A percentile compares a stretch with the other conserved stretches of the same genome.
Evolutionary conservation across 2,888 invertebrate species (phyloP).

Genomic region (Invenusta paracnida): DNA sequence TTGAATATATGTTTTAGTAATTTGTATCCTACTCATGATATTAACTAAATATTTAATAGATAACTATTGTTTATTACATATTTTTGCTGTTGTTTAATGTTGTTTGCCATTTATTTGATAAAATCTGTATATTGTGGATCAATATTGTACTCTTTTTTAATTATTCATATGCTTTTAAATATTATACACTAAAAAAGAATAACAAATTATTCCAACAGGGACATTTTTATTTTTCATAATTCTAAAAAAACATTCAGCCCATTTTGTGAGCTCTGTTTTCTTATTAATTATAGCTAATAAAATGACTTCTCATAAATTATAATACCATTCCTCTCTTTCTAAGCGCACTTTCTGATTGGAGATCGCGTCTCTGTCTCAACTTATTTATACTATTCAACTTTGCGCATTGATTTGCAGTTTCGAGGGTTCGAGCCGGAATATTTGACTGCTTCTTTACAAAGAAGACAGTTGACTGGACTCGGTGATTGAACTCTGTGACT

Average conservation of each 20-base stretch:
- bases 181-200: not conserved
- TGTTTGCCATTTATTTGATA: not conserved
- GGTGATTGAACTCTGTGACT: too few relatives aligned
- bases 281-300: too few relatives aligned
- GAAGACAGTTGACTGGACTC: too few relatives aligned
- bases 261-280: not conserved
- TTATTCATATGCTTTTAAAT: not conserved
- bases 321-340: too few relatives aligned
- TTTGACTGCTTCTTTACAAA: too few relatives aligned
- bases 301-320: too few relatives aligned
- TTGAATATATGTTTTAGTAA: not conserved
- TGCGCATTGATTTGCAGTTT: too few relatives aligned
- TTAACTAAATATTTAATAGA: not conserved
- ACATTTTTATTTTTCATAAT: not conserved
- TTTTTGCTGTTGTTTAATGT: not conserved
- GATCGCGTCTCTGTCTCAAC: too few relatives aligned
- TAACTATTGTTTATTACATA: not conserved
- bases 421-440: too few relatives aligned
- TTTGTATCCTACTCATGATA: not conserved
- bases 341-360: too few relatives aligned
- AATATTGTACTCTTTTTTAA: not conserved
- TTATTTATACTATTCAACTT: too few relatives aligned
- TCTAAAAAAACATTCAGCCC: not conserved
- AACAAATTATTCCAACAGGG: too few relatives aligned
- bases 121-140: not conserved